A percentile compares a stretch with the other conserved stretches of the same genome.
Evolutionary conservation across 2,113 vertebrate species (phyloP).

Genomic region (Rhodinocichla rosea): DNA sequence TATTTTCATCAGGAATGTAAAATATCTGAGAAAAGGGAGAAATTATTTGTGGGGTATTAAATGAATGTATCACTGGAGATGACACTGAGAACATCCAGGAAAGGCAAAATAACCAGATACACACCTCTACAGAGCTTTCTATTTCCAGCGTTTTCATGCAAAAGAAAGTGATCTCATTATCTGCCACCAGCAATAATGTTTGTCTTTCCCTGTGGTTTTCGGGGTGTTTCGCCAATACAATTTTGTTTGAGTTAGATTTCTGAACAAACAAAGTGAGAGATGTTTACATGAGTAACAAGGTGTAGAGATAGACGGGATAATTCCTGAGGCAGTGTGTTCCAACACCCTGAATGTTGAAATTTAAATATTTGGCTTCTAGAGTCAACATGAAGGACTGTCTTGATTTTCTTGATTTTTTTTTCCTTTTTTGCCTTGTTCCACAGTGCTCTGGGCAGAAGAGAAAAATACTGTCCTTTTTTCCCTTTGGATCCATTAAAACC

Average conservation of each 20-base stretch:
- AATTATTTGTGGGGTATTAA: neutral
- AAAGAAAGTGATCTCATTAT: slow-evolving; percentile 8
- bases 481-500: neutral
- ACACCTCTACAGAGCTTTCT: neutral
- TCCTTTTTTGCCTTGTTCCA: neutral
- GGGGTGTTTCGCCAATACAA: neutral
- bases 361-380: slow-evolving; percentile 47
- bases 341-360: neutral
- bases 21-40: neutral
- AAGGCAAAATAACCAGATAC: neutral
- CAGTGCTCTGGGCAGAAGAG: neutral
- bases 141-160: neutral
- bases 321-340: slow-evolving; percentile 7
- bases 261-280: slow-evolving; percentile 44
- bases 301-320: slow-evolving; percentile 5
- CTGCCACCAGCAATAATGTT: neutral
- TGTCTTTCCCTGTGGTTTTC: slow-evolving; percentile 29
- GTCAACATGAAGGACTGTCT: neutral
- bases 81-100: neutral
- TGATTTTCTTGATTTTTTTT: neutral
- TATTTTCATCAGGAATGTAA: neutral
- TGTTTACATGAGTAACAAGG: slow-evolving; percentile 23
- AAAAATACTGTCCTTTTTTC: neutral
- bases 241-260: slow-evolving; percentile 57
- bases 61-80: neutral